Base-by-base conservation (phyloP, 2,888 invertebrate genomes). In the Lagria hirta region DNA sequence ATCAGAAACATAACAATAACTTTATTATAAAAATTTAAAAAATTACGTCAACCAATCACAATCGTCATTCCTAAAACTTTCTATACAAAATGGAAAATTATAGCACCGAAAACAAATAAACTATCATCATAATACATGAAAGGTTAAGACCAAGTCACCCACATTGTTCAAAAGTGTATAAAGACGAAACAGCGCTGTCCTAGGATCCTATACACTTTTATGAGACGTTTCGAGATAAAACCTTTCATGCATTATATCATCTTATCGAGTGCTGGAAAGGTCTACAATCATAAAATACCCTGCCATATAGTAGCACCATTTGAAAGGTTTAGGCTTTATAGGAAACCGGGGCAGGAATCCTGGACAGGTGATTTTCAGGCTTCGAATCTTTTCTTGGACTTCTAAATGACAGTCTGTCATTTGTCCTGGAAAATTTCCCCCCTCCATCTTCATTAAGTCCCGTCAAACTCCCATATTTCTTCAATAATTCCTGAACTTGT, bases 401-500 rank as follows among this genome's bases (percentile, higher is more conserved):
- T 8, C 74, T 67, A 20, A 56, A 61, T 3, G 59, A 57, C 52
- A 57, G 58, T 29, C 59, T 53, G 10, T 60, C 62, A n/a, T n/a
- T n/a, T n/a, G n/a, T n/a, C n/a, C n/a, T n/a, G n/a, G n/a, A n/a
- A n/a, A n/a, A n/a, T n/a, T n/a, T n/a, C 4, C 44, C 54, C 4
- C 35, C 43, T 11, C 51, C 51, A 51, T 84, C 79, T 30, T 24
- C 78, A 1, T 80, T 78, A 41, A 77, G 73, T 27, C 79, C 77
- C 2, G 73, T 77, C 43, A 78, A 73, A 22, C 77, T 73, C 40
- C 77, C 77, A 57, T 82, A 83, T 48, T 81, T 76, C 22, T 76
- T 77, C n/a, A 83, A 64, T 20, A 83, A 64, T 43, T 83, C 83
- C 61, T 87, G 86, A 72, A 89, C 82, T 65, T 87, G 86, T 56